phyloP scores from a whole-genome alignment of 2,113 vertebrate genomes.

The Engraulis encrasicolus region DNA sequence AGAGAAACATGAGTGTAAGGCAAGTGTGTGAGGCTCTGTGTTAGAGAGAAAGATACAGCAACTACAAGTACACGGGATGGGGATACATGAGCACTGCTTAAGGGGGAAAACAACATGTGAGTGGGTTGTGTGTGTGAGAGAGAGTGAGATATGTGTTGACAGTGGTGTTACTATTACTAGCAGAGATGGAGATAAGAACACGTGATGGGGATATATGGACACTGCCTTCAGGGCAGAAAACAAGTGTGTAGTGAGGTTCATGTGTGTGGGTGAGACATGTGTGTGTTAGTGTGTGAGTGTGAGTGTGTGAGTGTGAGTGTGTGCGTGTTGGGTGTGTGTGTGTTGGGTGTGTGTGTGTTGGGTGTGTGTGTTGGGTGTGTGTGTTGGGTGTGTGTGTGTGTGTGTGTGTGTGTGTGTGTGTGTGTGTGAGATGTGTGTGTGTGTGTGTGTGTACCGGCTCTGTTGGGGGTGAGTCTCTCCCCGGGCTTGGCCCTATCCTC shows the following conservation, averaged over 20 bases:
- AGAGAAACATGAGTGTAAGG: no score
- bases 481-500: slow-evolving; percentile 85
- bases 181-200: no score
- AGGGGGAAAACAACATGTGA: no score
- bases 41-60: no score
- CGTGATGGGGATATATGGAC: not conserved
- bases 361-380: not conserved
- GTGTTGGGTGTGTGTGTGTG: slow-evolving; percentile 82
- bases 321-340: slow-evolving; percentile 80
- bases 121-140: no score
- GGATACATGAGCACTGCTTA: no score
- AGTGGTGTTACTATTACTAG: no score
- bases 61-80: no score
- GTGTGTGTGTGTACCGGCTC: slow-evolving; percentile 78
- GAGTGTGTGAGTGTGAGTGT: slow-evolving; percentile 6
- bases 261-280: slow-evolving; percentile 2
- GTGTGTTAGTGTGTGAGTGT: no score
- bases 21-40: no score
- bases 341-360: slow-evolving; percentile 7
- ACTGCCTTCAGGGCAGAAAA: not conserved
- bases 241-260: not conserved
- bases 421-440: not conserved
- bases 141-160: no score
- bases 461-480: slow-evolving; percentile 85
- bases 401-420: slow-evolving; percentile 42